These are phyloP conservation scores for Oxytorus armatus DNA, from an alignment of 2,888 invertebrate genomes.

Conservation along the genomic window DNA sequence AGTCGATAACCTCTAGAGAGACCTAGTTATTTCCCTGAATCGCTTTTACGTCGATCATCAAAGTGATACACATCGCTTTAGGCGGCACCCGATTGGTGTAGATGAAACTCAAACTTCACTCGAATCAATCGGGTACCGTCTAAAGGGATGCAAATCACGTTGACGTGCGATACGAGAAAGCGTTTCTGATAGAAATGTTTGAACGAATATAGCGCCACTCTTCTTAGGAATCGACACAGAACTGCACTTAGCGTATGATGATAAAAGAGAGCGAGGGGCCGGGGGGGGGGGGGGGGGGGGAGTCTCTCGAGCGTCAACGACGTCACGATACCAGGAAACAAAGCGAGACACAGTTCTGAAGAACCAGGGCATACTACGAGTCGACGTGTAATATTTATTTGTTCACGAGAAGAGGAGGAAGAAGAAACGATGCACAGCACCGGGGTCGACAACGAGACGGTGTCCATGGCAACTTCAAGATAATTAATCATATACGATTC, in stretches of 20 bases:
- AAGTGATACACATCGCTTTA: too few species aligned
- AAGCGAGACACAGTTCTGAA: constrained; percentile 30
- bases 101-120: too few species aligned
- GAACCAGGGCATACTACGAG: constrained; percentile 10
- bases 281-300: too few species aligned
- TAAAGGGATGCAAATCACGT: too few species aligned
- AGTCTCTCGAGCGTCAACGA: not conserved
- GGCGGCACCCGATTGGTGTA: too few species aligned
- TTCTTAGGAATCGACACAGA: constrained; percentile 4
- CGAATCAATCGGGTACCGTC: too few species aligned
- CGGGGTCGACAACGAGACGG: too few species aligned
- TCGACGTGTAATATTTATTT: constrained; percentile 55
- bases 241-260: not conserved
- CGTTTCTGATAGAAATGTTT: not conserved
- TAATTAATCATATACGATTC: constrained; percentile 35
- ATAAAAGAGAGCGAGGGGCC: too few species aligned
- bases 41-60: too few species aligned
- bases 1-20: too few species aligned
- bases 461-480: constrained; percentile 6
- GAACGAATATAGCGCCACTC: not conserved
- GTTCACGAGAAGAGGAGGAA: constrained; percentile 36
- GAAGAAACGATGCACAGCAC: constrained; percentile 26
- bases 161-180: not conserved
- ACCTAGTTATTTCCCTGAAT: too few species aligned
- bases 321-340: constrained; percentile 37